These are phyloP conservation scores for Pyralis farinalis DNA, from an alignment of 2,888 invertebrate species.

Conservation along the genomic window DNA sequence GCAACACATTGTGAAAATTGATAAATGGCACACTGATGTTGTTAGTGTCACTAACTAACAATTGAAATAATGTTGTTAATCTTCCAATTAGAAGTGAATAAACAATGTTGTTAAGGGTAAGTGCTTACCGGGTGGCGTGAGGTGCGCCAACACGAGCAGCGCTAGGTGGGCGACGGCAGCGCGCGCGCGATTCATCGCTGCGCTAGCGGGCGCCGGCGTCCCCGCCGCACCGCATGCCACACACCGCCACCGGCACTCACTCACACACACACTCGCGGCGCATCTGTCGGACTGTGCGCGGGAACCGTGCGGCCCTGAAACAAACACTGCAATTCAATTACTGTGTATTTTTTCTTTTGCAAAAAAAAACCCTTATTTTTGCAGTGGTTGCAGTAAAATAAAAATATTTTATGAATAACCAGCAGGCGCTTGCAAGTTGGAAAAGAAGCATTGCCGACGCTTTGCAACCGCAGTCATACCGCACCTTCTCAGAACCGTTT, in stretches of 20 bases:
- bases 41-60: too few relatives aligned
- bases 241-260: slow-evolving; percentile 26
- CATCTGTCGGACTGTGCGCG: slow-evolving; percentile 2
- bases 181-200: slow-evolving; percentile 53
- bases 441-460: too few relatives aligned
- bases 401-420: too few relatives aligned
- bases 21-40: too few relatives aligned
- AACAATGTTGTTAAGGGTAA: neutral
- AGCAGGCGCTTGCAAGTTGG: too few relatives aligned
- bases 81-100: neutral
- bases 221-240: slow-evolving; percentile 39
- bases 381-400: too few relatives aligned
- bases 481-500: too few relatives aligned
- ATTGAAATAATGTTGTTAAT: too few relatives aligned
- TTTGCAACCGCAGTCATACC: too few relatives aligned
- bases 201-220: slow-evolving; percentile 50
- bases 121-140: slow-evolving; percentile 52
- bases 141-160: slow-evolving; percentile 55
- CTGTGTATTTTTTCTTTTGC: too few relatives aligned
- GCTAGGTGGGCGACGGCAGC: slow-evolving; percentile 48
- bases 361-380: too few relatives aligned
- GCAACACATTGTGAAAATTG: too few relatives aligned
- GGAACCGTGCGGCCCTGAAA: slow-evolving; percentile 1
- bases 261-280: slow-evolving; percentile 22
- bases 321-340: neutral